Conservation (phyloP, 2,888 invertebrate genomes). For the Eustalomyia histrio region DNA sequence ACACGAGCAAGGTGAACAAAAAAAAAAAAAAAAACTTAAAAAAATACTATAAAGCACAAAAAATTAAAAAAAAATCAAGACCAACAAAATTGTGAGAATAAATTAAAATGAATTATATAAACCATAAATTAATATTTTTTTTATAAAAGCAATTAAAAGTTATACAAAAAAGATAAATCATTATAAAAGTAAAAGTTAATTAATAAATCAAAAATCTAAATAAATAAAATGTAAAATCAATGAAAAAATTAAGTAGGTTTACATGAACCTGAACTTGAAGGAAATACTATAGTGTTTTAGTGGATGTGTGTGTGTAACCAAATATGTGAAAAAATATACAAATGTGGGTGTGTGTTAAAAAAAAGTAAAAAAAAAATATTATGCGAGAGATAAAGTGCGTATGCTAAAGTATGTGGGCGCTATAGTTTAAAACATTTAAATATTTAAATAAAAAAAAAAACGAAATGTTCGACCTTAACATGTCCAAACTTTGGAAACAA, state of each 20-base stretch:
- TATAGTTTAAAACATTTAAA: constrained; percentile 10
- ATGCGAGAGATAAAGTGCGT: constrained; percentile 28
- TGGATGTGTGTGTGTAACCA: background rate
- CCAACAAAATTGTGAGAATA: constrained; percentile 36
- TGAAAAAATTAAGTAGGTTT: constrained; percentile 18
- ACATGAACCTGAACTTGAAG: constrained; percentile 65
- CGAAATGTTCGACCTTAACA: background rate
- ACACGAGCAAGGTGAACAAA: constrained; percentile 39
- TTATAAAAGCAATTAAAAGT: constrained; percentile 11
- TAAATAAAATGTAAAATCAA: constrained; percentile 53
- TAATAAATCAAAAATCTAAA: background rate
- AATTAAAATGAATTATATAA: constrained; percentile 59
- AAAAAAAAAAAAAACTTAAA: constrained; percentile 38
- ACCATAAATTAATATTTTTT: constrained; percentile 20
- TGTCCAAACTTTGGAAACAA: background rate
- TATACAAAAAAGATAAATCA: background rate
- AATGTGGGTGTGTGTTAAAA: constrained; percentile 12
- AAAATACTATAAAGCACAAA: constrained; percentile 27
- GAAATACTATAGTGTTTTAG: constrained; percentile 35
- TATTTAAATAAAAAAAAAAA: constrained; percentile 1
- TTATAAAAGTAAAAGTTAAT: background rate
- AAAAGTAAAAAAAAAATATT: background rate
- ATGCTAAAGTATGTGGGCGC: constrained; percentile 49
- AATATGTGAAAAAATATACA: background rate
- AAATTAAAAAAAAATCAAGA: constrained; percentile 24